Evolutionary conservation across 2,888 invertebrate species (phyloP), one percentile per base, ranked within the genome.

Genomic region (Caenorhabditis becei): DNA sequence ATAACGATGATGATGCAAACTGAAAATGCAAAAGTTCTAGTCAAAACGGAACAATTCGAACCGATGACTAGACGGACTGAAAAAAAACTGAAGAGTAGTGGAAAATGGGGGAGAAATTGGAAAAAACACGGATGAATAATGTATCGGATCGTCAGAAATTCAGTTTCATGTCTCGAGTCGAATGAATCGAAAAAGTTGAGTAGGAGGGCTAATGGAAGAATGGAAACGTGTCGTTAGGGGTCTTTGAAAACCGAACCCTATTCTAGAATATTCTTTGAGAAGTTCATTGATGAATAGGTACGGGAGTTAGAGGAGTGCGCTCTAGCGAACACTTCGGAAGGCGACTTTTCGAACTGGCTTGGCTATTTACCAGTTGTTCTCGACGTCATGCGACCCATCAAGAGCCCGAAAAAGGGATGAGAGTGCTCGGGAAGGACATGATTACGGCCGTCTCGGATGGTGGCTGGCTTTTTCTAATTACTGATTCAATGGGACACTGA

Each of bases 361-460:
- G n/a, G n/a, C n/a, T n/a, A n/a, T n/a, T n/a, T n/a, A n/a, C n/a
- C n/a, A n/a, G n/a, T n/a, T n/a, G n/a, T n/a, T n/a, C n/a, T n/a
- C n/a, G n/a, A n/a, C n/a, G n/a, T n/a, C n/a, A n/a, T n/a, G n/a
- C n/a, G n/a, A n/a, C n/a, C n/a, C n/a, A 47, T 47, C 47, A 54
- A 56, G 53, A 49, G 32, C 24, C 35, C 8, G 23, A 32, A 41
- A 14, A 1, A 2, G 32, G 32, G 4, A 51, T n/a, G 53, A 53
- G 54, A 32, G 54, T 28, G 54, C 54, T 56, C 18, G 4, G 8
- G 14, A 14, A 56, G 28, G 54, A 32, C 54, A 56, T 56, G 53
- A 53, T 53, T 53, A 20, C 51, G 23, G 51, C n/a, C n/a, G 10
- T 7, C 14, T 14, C 54, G 16, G 7, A 5, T 26, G 1, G 51